Evolutionary conservation across 2,888 invertebrate species (phyloP).

Genomic region (Julus scandinavius): DNA sequence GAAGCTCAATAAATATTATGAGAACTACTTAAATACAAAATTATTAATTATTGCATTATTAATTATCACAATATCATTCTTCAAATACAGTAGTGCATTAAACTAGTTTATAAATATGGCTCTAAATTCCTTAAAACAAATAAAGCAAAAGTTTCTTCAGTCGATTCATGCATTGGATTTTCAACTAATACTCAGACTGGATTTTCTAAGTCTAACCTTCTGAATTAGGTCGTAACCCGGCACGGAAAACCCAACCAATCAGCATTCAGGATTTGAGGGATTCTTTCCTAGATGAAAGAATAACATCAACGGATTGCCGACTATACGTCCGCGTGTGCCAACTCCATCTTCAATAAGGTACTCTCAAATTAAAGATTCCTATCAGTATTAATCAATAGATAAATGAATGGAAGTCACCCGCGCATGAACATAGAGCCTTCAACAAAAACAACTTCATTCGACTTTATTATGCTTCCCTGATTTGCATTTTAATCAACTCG

Average conservation of each 20-base stretch:
- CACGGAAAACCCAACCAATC: not conserved
- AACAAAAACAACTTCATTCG: constrained; percentile 42
- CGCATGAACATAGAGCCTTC: constrained; percentile 30
- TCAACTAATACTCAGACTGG: not conserved
- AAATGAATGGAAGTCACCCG: not conserved
- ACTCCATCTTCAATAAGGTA: constrained; percentile 35
- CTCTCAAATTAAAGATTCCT: constrained; percentile 39
- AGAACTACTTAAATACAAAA: no score
- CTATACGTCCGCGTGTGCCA: not conserved
- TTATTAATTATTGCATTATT: no score
- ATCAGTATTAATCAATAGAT: constrained; percentile 42
- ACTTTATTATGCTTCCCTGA: constrained; percentile 38
- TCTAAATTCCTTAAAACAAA: not conserved
- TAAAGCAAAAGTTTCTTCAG: not conserved
- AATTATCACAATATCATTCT: no score
- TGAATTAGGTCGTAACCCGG: not conserved
- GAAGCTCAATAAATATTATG: no score
- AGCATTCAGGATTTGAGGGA: not conserved
- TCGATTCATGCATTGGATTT: not conserved
- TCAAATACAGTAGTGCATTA: no score
- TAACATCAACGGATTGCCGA: not conserved
- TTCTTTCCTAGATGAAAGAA: constrained; percentile 9
- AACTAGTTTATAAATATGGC: no score
- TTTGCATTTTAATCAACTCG: constrained; percentile 27
- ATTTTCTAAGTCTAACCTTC: not conserved